Evolutionary conservation across 92 coral and sea anemone genomes (phyloP), one percentile per base, ranked within the genome.

Genomic region (Bergia sp.): DNA sequence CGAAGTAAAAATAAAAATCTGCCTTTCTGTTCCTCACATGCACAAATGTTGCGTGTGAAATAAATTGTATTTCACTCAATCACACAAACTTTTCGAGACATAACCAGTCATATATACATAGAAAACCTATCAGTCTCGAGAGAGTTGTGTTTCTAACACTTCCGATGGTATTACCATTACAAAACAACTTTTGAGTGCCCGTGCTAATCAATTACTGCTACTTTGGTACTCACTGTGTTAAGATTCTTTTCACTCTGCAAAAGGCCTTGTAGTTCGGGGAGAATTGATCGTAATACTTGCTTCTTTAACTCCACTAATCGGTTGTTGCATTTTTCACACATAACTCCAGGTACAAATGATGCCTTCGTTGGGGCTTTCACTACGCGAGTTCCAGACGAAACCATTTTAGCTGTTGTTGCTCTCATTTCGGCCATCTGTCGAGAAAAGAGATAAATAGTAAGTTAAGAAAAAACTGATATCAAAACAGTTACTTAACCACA

Each of bases 271-370:
- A 97, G 88, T 58, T 97, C 99, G 3, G 99, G 99, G 18, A 97
- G 86, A 87, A 97, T 97, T 85, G 93, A 87, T 38, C 96, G 88
- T 89, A 97, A 89, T 4, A 95, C 96, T 79, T 97, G 99, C 21
- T 98, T 91, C 73, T 97, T 97, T 37, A 97, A 85, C 64, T 97
- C 99, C 47, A 97, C 98, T 15, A 97, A 86, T 36, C 99, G 93
- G 80, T 93, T 94, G 94, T 97, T 97, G 86, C 99, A 97, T 90
- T 97, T 97, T 77, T 97, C 99, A 85, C 99, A 97, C 94, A 93
- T 94, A 13, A 97, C 97, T 11, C 99, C 99, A 16, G 96, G 95
- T 57, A 76, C 90, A 69, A 91, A 91, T 23, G 85, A 43, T 4
- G 79, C 55, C 73, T 73, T 76, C 16, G 78, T 50, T 23, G 73